Evolutionary conservation across 2,113 vertebrate genomes (phyloP), one percentile per base, ranked within the genome.

Genomic region (Lepisosteus osseus): DNA sequence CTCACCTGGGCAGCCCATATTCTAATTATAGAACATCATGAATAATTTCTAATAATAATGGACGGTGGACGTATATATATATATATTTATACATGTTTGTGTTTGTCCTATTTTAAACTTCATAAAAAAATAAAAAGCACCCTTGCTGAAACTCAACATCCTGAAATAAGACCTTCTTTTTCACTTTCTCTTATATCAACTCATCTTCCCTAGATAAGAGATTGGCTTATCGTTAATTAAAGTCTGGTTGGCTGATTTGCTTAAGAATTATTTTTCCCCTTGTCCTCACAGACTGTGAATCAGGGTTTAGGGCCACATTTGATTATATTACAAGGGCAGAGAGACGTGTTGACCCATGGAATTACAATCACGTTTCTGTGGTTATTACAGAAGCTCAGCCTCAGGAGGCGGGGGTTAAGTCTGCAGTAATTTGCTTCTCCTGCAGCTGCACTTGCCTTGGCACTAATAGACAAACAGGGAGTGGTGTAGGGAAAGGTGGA

Each of bases 241-340:
- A 29, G 29, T 29, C 29, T 29, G 29, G 29, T 29, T 29, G 29
- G 29, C 29, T 29, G 2, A 29, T 29, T 29, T 29, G 29, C 29
- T 29, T 29, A 29, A 29, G 29, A 29, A 29, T 29, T 29, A 2
- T 57, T 74, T 72, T 13, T 70, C 73, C 64, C 56, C 47, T n/a
- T 56, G 15, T 67, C 54, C 54, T 77, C 76, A 86, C 81, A 85
- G 84, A 88, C 81, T 78, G 72, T 68, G 75, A 75, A 86, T 80
- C 71, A 74, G 76, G 84, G 73, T 80, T 83, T 80, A 76, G 66
- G 67, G 72, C 72, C 74, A 82, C 78, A 90, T 85, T 81, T 81
- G 83, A 89, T 89, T 85, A 86, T 75, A 83, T 70, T 73, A 71
- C 78, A 69, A 82, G 71, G 83, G 80, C 82, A 85, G 83, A 69